Evolutionary conservation across 2,113 vertebrate species (phyloP), one percentile per base, ranked within the genome.

Genomic region (Gnathonemus echidnorhynchus): DNA sequence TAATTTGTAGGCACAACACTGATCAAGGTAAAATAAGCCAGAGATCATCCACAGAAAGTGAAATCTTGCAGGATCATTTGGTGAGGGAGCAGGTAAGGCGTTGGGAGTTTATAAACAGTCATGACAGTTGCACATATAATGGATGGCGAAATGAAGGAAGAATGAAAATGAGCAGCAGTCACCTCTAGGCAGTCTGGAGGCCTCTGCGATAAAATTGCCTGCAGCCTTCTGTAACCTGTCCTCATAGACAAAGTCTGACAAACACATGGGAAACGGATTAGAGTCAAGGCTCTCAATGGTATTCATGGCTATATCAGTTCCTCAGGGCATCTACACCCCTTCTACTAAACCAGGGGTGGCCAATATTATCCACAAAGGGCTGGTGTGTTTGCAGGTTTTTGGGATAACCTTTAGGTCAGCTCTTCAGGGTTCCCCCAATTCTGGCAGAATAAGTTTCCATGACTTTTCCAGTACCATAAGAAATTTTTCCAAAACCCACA

Each of bases 151-250:
- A 45, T 17, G 31, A 39, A 86, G 19, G 13, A 31, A 24, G 10
- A 49, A 5, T 24, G 21, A 45, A 17, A 27, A 39, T n/a, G 83
- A 31, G 45, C 4, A 21, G 56, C 87, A 93, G 94, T 95, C 93
- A 96, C 95, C 96, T 95, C 93, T 93, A 92, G 96, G 95, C 94
- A 96, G 93, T 93, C 93, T 93, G 90, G 93, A 95, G 91, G 95
- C 95, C 91, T 91, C 92, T 88, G 91, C 92, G 35, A 95, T 94
- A 92, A 96, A 96, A 92, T 91, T 93, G 89, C 95, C 93, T 93
- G 95, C 94, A 45, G 94, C 95, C 89, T 88, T 92, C 93, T 93
- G 93, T 90, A 96, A 92, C 92, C 92, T 94, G 56, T 74, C 48
- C 90, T 95, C 92, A 89, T 95, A 95, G 52, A 94, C 93, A 5